Evolutionary conservation across 2,797 vertebrate genomes (phyloP), one percentile per base, ranked within the genome.

Genomic region (Rousettus madagascariensis): DNA sequence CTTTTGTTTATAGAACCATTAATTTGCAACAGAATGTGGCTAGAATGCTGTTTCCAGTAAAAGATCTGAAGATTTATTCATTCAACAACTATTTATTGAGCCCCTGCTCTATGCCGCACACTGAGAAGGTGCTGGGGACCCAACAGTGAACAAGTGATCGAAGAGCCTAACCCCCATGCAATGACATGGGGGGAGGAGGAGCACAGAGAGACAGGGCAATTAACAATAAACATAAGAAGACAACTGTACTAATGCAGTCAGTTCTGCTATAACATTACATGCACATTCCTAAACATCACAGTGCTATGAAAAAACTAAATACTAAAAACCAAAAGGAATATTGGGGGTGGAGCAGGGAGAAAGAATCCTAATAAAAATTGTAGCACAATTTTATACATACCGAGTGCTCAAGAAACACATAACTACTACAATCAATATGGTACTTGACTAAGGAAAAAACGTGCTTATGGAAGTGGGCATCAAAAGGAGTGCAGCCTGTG

Each of bases 1-100:
- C 49, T 49, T 94, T 75, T 55, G 36, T 22, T 63, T 77, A 85
- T 17, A 78, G 36, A 59, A 61, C 24, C 26, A 74, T 86, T 85
- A 59, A 71, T 92, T 75, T 84, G 55, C 65, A 80, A 93, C 16
- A 66, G 49, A 83, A 75, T 86, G 82, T 84, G n/a, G 33, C 65
- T 65, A 71, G 30, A 86, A 82, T 53, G 16, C 4, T 71, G 61
- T 79, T 93, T 79, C 30, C 16, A 77, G 53, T 26, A 75, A 65
- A 90, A 74, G 0, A 71, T 43, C 55, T 65, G 36, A 55, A 75
- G 55, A 79, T 24, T 94, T 36, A 46, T 55, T 90, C 66, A 71
- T 88, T 96, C 72, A 49, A 11, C 72, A 89, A 71, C 26, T 78
- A 78, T 33, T 77, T 66, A 33, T 20, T 22, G 68, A 91, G 30